phyloP scores from a whole-genome alignment of 2,888 invertebrate genomes.

The Heliconius ethilla region DNA sequence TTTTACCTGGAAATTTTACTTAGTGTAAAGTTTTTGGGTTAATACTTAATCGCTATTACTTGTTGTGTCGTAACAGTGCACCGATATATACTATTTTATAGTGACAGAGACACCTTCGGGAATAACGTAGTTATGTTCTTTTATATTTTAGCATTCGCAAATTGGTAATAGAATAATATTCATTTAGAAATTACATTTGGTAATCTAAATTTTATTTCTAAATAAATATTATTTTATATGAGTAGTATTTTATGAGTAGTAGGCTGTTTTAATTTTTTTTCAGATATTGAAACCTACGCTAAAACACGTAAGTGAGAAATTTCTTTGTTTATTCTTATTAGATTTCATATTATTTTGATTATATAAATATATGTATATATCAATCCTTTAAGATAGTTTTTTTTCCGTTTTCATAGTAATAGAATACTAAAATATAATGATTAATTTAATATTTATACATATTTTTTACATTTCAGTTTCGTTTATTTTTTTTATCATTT shows the following conservation, averaged over 20 bases:
- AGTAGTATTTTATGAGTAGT: too few relatives aligned
- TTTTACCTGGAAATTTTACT: neutral
- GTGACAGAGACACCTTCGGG: neutral
- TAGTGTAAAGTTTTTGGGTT: neutral
- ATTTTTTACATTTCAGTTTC: neutral
- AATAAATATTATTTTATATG: too few relatives aligned
- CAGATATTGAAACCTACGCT: neutral
- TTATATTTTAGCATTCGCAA: neutral
- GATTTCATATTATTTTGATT: neutral
- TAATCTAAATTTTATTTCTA: too few relatives aligned
- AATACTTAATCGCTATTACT: neutral
- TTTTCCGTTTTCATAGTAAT: neutral
- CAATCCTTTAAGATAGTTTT: neutral
- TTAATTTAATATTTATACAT: neutral
- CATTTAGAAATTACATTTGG: neutral
- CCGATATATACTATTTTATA: neutral
- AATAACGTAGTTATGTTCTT: neutral
- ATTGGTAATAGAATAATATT: neutral
- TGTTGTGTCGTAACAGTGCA: neutral
- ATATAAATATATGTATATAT: neutral
- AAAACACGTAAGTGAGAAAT: slow-evolving; percentile 11
- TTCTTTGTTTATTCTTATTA: slow-evolving; percentile 9
- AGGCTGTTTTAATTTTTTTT: neutral
- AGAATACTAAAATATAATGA: neutral
- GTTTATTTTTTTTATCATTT: slow-evolving; percentile 14